phyloP scores from a whole-genome alignment of 2,797 vertebrate species.

The Poeciliopsis turneri region DNA sequence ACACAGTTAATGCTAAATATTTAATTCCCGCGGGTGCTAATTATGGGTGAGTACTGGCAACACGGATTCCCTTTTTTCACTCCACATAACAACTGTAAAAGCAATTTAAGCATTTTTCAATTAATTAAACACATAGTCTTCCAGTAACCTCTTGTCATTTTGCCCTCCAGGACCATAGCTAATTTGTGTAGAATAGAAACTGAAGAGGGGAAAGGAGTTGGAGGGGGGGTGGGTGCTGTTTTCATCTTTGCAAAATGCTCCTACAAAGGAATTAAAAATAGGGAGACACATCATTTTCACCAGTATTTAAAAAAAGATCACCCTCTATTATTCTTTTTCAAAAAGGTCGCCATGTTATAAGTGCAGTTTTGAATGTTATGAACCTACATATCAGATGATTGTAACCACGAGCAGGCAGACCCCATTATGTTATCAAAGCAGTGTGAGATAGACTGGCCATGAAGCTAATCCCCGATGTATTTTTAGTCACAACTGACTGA shows the following conservation, averaged over 20 bases:
- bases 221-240: slow-evolving; percentile 67
- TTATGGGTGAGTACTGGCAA: slow-evolving; percentile 99
- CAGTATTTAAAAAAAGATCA: slow-evolving; percentile 70
- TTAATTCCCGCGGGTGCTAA: slow-evolving; percentile 99
- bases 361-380: slow-evolving; percentile 69
- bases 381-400: slow-evolving; percentile 76
- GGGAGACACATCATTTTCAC: slow-evolving; percentile 66
- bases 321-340: slow-evolving; percentile 59
- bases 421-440: slow-evolving; percentile 81
- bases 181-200: slow-evolving; percentile 98
- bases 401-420: slow-evolving; percentile 72
- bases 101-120: slow-evolving; percentile 99
- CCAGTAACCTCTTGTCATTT: slow-evolving; percentile 99
- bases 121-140: slow-evolving; percentile 99
- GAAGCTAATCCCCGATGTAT: slow-evolving; percentile 81
- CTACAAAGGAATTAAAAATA: slow-evolving; percentile 78
- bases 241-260: slow-evolving; percentile 79
- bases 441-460: slow-evolving; percentile 74
- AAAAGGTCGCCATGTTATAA: slow-evolving; percentile 66
- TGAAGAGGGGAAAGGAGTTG: slow-evolving; percentile 61
- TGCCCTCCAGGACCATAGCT: slow-evolving; percentile 98
- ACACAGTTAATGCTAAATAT: slow-evolving; percentile 99
- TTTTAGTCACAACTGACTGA: slow-evolving; percentile 83
- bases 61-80: slow-evolving; percentile 92
- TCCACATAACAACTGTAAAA: slow-evolving; percentile 99